phyloP scores from a whole-genome alignment of 2,797 vertebrate genomes.

The Nyctalus aviator region DNA sequence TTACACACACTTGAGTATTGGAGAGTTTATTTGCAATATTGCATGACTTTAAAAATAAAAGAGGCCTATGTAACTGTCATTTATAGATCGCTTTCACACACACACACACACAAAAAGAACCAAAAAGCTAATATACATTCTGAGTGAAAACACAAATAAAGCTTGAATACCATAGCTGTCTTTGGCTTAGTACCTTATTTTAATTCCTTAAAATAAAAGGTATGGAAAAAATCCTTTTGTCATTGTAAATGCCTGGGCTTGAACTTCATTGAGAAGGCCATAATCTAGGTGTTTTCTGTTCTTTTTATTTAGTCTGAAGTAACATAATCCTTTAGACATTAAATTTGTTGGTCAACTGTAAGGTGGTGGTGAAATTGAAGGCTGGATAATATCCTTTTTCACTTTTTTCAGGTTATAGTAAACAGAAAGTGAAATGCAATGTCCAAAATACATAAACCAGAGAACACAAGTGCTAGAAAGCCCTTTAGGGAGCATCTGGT shows the following conservation, averaged over 20 bases:
- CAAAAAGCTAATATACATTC: background rate
- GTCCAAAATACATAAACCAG: constrained; percentile 54
- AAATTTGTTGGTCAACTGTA: background rate
- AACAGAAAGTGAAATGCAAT: constrained; percentile 59
- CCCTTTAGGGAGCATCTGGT: constrained; percentile 60
- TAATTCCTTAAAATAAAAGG: background rate
- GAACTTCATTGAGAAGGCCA: background rate
- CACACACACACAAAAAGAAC: background rate
- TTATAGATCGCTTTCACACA: background rate
- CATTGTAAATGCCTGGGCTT: background rate
- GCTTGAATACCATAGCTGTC: background rate
- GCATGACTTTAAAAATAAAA: constrained; percentile 23
- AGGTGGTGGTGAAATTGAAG: background rate
- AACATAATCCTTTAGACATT: constrained; percentile 29
- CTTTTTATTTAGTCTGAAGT: constrained; percentile 24
- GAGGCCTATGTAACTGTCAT: background rate
- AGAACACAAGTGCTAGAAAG: constrained; percentile 15
- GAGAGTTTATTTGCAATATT: constrained; percentile 15
- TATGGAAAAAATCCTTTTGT: background rate
- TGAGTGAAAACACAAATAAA: constrained; percentile 8
- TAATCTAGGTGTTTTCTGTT: background rate
- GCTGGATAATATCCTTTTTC: constrained; percentile 15
- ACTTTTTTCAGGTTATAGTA: constrained; percentile 40
- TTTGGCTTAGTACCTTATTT: background rate
- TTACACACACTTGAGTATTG: background rate